Conservation (phyloP, 2,888 invertebrate species). For the Cordilura impudica region DNA sequence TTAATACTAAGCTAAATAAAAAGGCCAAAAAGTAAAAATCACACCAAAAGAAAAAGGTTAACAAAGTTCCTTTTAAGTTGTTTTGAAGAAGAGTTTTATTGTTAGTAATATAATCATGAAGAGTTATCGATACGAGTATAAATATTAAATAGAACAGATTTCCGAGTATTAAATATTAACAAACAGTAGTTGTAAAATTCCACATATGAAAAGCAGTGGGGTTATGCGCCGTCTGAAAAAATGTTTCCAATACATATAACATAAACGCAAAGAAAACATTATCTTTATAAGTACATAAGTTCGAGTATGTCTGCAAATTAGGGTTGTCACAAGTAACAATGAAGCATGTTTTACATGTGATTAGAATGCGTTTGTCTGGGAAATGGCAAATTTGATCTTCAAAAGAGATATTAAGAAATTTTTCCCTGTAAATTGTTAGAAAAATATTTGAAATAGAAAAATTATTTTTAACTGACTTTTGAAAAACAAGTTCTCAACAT, state of each 20-base stretch:
- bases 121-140: not conserved
- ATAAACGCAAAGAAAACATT: not conserved
- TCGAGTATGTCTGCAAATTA: too few species aligned
- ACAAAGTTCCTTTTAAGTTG: conserved; percentile 9
- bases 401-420: too few species aligned
- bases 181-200: not conserved
- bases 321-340: too few species aligned
- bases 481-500: too few species aligned
- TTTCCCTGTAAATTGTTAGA: too few species aligned
- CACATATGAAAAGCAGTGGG: not conserved
- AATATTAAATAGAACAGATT: not conserved
- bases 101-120: not conserved
- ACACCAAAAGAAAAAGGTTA: not conserved
- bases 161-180: not conserved
- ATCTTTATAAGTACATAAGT: too few species aligned
- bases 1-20: not conserved
- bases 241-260: not conserved
- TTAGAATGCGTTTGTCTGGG: too few species aligned
- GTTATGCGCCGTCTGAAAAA: not conserved
- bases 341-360: too few species aligned
- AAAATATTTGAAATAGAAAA: too few species aligned
- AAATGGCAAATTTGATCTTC: too few species aligned
- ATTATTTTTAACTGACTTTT: too few species aligned
- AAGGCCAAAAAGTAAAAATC: not conserved
- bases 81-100: not conserved